Conservation (phyloP, 2,888 invertebrate species). For the Nemoura dubitans region DNA sequence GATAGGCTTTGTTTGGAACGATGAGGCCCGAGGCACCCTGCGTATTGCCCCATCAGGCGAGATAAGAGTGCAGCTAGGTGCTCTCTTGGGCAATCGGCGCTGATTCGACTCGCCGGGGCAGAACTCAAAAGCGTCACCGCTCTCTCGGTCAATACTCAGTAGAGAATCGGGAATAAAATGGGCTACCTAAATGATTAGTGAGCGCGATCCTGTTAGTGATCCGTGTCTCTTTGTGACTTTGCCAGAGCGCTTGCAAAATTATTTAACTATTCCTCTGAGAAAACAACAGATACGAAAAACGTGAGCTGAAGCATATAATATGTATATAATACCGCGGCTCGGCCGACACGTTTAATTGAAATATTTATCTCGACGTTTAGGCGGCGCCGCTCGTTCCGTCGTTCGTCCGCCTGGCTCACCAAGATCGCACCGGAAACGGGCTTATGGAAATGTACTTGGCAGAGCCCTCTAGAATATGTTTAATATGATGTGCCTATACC, state of each 20-base stretch:
- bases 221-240: not conserved
- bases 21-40: not conserved
- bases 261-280: not conserved
- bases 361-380: constrained; percentile 1
- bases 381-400: not conserved
- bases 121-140: no score
- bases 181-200: no score
- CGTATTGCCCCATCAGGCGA: not conserved
- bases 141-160: no score
- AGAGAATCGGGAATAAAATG: no score
- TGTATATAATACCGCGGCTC: not conserved
- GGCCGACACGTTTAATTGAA: constrained; percentile 7
- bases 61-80: not conserved
- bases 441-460: constrained; percentile 32
- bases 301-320: not conserved
- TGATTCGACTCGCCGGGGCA: not conserved
- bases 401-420: not conserved
- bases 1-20: not conserved
- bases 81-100: not conserved
- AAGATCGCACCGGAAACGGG: not conserved
- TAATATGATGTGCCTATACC: constrained; percentile 16
- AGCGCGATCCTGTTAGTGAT: not conserved
- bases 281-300: not conserved
- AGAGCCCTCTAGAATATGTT: constrained; percentile 31
- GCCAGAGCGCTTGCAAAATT: not conserved